Evolutionary conservation across 2,113 vertebrate genomes (phyloP).

Genomic region (Parus major): DNA sequence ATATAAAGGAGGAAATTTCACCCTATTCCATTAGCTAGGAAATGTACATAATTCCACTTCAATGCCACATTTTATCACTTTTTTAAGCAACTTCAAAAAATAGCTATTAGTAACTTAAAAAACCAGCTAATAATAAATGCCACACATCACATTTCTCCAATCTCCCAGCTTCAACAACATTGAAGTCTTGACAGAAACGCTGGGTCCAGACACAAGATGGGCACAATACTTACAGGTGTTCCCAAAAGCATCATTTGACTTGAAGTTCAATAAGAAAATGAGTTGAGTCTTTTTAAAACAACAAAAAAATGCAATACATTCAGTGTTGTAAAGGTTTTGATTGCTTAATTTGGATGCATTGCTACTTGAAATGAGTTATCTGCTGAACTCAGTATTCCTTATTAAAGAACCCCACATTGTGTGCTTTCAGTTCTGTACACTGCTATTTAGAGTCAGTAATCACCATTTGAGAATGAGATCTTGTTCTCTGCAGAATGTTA

Average conservation of each 20-base stretch:
- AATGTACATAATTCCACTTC: neutral
- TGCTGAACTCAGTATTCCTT: neutral
- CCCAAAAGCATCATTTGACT: neutral
- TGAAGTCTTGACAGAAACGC: neutral
- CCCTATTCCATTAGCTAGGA: neutral
- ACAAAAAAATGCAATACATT: neutral
- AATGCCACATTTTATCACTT: neutral
- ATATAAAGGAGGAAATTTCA: neutral
- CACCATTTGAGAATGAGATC: neutral
- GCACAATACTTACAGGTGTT: neutral
- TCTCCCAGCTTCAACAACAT: neutral
- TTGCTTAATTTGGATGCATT: neutral
- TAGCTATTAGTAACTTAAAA: neutral
- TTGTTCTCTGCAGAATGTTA: neutral
- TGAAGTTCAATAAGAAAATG: neutral
- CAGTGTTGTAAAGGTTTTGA: neutral
- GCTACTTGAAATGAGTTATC: neutral
- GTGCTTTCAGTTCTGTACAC: neutral
- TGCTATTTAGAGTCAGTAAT: neutral
- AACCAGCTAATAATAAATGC: neutral
- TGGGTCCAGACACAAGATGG: neutral
- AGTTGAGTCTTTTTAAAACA: neutral
- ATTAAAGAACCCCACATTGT: neutral
- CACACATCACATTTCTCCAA: neutral
- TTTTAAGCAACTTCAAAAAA: neutral